Evolutionary conservation across 2,113 vertebrate species (phyloP), one percentile per base, ranked within the genome.

Genomic region (Bos indicus): DNA sequence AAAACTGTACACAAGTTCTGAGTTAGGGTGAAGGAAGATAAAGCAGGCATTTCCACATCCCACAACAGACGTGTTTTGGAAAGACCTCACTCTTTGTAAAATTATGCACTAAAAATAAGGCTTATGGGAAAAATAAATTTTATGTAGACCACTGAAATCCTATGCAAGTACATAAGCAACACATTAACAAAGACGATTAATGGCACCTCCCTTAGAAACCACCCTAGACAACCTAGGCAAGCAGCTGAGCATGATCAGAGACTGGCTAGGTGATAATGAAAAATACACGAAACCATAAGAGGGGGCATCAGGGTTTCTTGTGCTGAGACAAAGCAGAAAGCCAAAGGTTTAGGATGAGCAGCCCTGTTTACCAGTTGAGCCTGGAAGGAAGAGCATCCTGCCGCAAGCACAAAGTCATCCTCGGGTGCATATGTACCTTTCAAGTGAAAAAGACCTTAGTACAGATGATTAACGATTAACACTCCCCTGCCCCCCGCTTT

Each of bases 401-500:
- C 26, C 46, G 12, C 12, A 30, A 25, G 52, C 40, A 46, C 54
- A 43, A 23, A 46, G 28, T 14, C 16, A 56, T 43, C 26, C 60
- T 48, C 43, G 26, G 16, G 52, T 36, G 56, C 59, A 7, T 80
- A 2, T 12, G 30, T 16, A 6, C 2, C 33, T 59, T 83, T 94
- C 21, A 23, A 87, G 30, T 23, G 59, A 64, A 84, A 89, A 81
- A 81, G 6, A 2, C 5, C 13, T n/a, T 15, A 14, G 5, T 36
- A 4, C 2, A 77, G 54, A 36, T 11, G 8, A 13, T 52, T 6
- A 9, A 3, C 15, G 8, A 13, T 52, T 6, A 9, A 5, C 15
- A 16, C 25, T 17, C 9, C 56, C 8, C 2, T 1, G 4, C 2
- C 11, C 1, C 15, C 30, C 2, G 2, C 5, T 59, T n/a, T 51